Percentiles rank a stretch among this genome's conserved stretches.
phyloP scores from a whole-genome alignment of 2,888 invertebrate species.

The Phalangium opilio region DNA sequence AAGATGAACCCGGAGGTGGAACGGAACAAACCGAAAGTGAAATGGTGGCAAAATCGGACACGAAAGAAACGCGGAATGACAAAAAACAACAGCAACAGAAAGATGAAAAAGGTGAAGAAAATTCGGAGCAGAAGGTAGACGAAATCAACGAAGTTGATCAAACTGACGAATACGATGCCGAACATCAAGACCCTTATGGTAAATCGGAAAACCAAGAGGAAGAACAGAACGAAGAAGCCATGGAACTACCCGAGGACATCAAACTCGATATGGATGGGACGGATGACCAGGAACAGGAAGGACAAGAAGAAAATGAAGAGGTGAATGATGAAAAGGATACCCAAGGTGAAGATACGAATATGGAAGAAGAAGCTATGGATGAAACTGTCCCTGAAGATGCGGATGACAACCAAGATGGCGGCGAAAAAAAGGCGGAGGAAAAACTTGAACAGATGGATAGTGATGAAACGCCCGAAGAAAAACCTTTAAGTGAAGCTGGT shows the following conservation, averaged over 20 bases:
- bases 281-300: conserved; percentile 46
- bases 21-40: conserved; percentile 39
- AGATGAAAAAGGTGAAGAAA: conserved; percentile 32
- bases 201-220: conserved; percentile 23
- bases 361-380: conserved; percentile 36
- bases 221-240: conserved; percentile 46
- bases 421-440: conserved; percentile 25
- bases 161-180: conserved; percentile 22
- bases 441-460: conserved; percentile 32
- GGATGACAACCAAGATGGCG: conserved; percentile 39
- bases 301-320: conserved; percentile 43
- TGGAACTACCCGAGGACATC: conserved; percentile 75
- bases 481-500: conserved; percentile 20
- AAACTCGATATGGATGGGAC: conserved; percentile 64
- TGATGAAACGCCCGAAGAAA: conserved; percentile 27
- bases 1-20: conserved; percentile 31
- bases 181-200: conserved; percentile 48
- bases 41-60: conserved; percentile 56
- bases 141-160: conserved; percentile 13
- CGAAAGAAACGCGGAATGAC: conserved; percentile 34
- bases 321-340: conserved; percentile 28
- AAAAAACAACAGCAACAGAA: conserved; percentile 32
- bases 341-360: conserved; percentile 33
- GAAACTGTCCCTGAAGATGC: conserved; percentile 28
- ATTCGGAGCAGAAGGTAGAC: conserved; percentile 34